Percentiles rank a stretch among this genome's conserved stretches.
These are phyloP conservation scores for Leguminivora glycinivorella DNA, from an alignment of 1,140 invertebrate species.

Conservation along the genomic window DNA sequence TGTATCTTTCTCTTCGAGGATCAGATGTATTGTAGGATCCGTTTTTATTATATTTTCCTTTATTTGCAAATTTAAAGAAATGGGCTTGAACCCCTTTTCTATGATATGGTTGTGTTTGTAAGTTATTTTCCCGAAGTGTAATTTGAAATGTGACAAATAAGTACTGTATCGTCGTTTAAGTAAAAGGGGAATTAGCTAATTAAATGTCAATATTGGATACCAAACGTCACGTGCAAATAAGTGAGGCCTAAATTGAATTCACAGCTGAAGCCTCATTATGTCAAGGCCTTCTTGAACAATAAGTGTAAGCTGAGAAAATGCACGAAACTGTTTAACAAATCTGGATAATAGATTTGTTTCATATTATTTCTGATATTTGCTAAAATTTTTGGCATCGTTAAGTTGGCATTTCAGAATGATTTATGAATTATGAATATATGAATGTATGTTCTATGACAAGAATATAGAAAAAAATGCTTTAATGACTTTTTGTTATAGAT, in stretches of 20 bases:
- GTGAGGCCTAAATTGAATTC: neutral
- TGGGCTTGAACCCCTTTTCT: constrained; percentile 45
- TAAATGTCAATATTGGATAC: neutral
- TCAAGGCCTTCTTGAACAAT: neutral
- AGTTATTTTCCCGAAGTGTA: constrained; percentile 26
- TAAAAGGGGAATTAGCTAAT: neutral
- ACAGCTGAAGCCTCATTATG: neutral
- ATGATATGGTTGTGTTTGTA: constrained; percentile 39
- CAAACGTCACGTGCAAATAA: neutral
- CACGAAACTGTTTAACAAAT: neutral
- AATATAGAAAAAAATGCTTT: constrained; percentile 28
- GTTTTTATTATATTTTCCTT: neutral
- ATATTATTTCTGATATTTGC: neutral
- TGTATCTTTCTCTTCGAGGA: too few species aligned
- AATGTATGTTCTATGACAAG: constrained; percentile 29
- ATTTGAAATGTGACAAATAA: constrained; percentile 10
- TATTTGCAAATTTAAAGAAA: constrained; percentile 18
- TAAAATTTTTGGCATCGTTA: neutral
- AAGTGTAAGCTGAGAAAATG: neutral
- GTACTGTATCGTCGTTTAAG: neutral
- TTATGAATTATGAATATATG: constrained; percentile 31
- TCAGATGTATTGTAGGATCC: too few species aligned
- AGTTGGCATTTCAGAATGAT: neutral
- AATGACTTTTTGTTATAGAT: constrained; percentile 33
- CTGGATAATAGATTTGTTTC: neutral